Evolutionary conservation across 2,797 vertebrate genomes (phyloP), one percentile per base, ranked within the genome.

Genomic region (Girardinus metallicus): DNA sequence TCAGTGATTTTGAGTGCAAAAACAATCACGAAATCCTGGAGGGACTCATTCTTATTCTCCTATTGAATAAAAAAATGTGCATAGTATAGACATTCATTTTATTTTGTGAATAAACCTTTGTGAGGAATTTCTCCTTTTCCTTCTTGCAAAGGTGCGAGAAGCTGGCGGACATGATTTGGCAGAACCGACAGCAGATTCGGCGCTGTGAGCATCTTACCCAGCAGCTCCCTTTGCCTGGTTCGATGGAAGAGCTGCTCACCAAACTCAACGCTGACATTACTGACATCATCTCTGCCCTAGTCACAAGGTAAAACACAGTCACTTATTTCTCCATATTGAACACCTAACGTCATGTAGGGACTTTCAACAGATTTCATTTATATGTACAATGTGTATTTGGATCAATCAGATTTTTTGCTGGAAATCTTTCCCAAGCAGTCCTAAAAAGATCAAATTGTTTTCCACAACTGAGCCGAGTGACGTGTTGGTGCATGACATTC

Each of bases 181-280:
- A 99, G 95, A 99, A 98, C 92, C 93, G 98, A 78, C 98, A 98
- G 92, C 97, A 97, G 94, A 97, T 97, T 75, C 94, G 97, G 7
- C 95, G 97, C 31, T 97, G 97, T 0, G 97, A 99, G 90, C 98
- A 99, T 91, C 91, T 98, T 16, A 97, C 97, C 49, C 97, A 98
- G 91, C 98, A 99, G 93, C 96, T 98, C 76, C 97, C 97, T 0
- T 96, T 99, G 88, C 96, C 97, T 0, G 98, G 98, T 16, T 97
- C 97, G 0, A 97, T 97, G 90, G 97, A 98, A 81, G 97, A 98
- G 82, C 96, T 98, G 89, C 96, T 99, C 76, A 96, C 94, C 0
- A 97, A 99, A 80, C 96, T 98, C 71, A 98, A 98, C 0, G 77
- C 95, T 84, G 97, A 97, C 83, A 97, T 98, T 93, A 99, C 98